A percentile compares a stretch with the other conserved stretches of the same genome.
Conservation (phyloP, 2,113 vertebrate genomes). For the Hyperoodon ampullatus region DNA sequence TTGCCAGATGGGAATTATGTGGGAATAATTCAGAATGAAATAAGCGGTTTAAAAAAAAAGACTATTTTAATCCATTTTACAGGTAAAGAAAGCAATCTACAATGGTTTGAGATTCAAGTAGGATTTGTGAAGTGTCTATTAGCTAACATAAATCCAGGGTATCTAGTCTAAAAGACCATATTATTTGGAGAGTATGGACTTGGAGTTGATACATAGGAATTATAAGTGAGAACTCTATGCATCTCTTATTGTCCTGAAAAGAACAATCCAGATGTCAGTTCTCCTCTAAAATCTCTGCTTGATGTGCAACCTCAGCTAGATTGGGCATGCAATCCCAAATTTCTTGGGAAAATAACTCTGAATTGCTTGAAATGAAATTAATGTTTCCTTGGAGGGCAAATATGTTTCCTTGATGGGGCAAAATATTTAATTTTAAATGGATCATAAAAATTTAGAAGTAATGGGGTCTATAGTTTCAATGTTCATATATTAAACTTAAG, state of each 20-base stretch:
- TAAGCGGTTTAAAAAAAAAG: not conserved
- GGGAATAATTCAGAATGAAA: slow-evolving; percentile 12
- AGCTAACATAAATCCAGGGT: not conserved
- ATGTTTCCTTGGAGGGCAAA: not conserved
- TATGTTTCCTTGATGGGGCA: not conserved
- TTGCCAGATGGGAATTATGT: not conserved
- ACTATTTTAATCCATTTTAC: not conserved
- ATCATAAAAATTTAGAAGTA: not conserved
- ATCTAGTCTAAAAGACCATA: not conserved
- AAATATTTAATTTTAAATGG: not conserved
- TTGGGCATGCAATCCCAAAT: not conserved
- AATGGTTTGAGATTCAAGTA: not conserved
- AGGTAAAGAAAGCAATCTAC: not conserved
- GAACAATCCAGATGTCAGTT: not conserved
- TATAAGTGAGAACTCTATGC: not conserved
- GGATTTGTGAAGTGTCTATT: not conserved
- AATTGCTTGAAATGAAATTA: not conserved
- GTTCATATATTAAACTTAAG: not conserved
- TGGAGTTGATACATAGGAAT: not conserved
- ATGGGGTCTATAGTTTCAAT: not conserved
- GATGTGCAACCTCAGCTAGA: not conserved
- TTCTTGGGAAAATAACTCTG: not conserved
- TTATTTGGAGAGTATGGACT: not conserved
- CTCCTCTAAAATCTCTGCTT: not conserved
- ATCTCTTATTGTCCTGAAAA: not conserved